Conservation (phyloP, 2,113 vertebrate genomes). For the Semicossyphus pulcher region DNA sequence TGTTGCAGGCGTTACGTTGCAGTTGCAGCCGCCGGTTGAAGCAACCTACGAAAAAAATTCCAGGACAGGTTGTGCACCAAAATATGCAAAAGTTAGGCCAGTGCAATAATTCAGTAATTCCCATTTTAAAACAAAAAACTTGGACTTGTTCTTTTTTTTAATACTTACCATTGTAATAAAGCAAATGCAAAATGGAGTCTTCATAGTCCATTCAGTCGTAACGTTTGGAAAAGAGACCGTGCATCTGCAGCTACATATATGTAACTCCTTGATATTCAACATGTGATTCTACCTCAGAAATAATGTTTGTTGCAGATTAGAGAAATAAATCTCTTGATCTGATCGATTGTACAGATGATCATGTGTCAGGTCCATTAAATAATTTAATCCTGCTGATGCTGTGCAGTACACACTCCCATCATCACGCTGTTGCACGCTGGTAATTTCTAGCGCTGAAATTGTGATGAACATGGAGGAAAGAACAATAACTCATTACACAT, state of each 20-base stretch:
- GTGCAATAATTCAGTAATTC: no score
- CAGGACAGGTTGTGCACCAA: no score
- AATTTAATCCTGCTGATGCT: constrained; percentile 52
- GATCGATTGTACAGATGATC: neutral
- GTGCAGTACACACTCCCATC: neutral
- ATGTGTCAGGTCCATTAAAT: constrained; percentile 22
- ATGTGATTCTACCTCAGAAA: constrained; percentile 5
- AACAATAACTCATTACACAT: constrained; percentile 63
- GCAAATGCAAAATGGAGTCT: no score
- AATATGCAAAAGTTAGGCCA: no score
- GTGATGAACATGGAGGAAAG: constrained; percentile 70
- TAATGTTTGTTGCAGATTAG: neutral
- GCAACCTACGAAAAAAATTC: no score
- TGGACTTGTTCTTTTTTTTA: no score
- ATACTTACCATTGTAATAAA: no score
- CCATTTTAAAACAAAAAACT: no score
- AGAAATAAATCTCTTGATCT: neutral
- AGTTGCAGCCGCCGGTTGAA: no score
- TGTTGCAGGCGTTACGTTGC: no score
- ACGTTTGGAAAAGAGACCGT: no score
- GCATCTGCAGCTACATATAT: neutral
- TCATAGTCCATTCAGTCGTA: no score
- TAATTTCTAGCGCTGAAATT: constrained; percentile 47
- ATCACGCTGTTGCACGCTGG: constrained; percentile 31
- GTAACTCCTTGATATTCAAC: neutral